phyloP scores from a whole-genome alignment of 1,140 invertebrate species.

The Calycopis cecrops region DNA sequence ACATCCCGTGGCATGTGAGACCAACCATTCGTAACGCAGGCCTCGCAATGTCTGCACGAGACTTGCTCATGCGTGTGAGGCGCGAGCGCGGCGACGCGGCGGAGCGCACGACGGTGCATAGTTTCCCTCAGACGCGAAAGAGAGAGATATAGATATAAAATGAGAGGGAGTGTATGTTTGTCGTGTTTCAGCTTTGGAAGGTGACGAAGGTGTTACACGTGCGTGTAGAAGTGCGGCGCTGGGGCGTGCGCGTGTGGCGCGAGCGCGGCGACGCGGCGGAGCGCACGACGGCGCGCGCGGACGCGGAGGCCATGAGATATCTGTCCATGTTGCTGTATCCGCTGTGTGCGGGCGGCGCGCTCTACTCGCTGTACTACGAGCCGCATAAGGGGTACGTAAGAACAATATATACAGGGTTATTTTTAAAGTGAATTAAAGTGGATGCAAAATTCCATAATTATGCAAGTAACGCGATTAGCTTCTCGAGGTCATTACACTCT shows the following conservation, averaged over 20 bases:
- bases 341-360: constrained; percentile 87
- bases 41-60: too few species aligned
- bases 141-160: too few species aligned
- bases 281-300: constrained; percentile 87
- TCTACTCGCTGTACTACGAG: constrained; percentile 94
- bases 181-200: constrained; percentile 88
- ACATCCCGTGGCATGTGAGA: too few species aligned
- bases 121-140: too few species aligned
- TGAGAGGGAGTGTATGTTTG: too few species aligned
- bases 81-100: constrained; percentile 73
- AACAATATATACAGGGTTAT: not conserved
- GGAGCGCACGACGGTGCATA: constrained; percentile 88
- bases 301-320: constrained; percentile 94
- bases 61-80: constrained; percentile 64
- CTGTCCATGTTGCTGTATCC: constrained; percentile 95
- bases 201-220: constrained; percentile 93
- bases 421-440: too few species aligned
- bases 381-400: constrained; percentile 88
- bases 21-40: too few species aligned
- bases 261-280: constrained; percentile 79
- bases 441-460: too few species aligned
- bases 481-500: too few species aligned
- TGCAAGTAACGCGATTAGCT: too few species aligned
- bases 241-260: constrained; percentile 63
- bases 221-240: constrained; percentile 72